Percentiles rank a stretch among this genome's conserved stretches.
Evolutionary conservation across 2,113 vertebrate genomes (phyloP).

Genomic region (Paradisaea rubra): DNA sequence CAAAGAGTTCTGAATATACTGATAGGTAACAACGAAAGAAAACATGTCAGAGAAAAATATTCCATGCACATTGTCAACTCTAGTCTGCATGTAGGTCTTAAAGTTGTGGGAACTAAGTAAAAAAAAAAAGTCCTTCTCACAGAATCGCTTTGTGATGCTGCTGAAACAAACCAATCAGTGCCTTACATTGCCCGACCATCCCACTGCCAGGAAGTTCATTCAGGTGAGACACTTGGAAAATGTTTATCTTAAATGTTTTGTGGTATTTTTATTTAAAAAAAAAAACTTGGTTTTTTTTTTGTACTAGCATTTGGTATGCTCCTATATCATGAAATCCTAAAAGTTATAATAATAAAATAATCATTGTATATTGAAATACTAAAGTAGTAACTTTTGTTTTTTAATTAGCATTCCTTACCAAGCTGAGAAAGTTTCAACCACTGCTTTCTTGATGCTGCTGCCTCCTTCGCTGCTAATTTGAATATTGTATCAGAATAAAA

Average conservation of each 20-base stretch:
- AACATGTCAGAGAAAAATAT: neutral
- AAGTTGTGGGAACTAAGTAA: neutral
- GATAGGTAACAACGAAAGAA: neutral
- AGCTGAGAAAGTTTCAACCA: slow-evolving; percentile 79
- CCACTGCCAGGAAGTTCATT: slow-evolving; percentile 78
- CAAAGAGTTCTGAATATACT: neutral
- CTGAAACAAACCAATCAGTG: slow-evolving; percentile 51
- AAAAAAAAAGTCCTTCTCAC: neutral
- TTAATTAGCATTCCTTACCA: slow-evolving; percentile 86
- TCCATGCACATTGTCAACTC: neutral
- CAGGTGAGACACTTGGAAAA: slow-evolving; percentile 76
- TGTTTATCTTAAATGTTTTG: neutral
- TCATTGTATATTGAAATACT: neutral
- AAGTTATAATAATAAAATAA: neutral
- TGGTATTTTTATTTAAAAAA: neutral
- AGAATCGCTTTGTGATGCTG: neutral
- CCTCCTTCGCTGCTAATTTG: neutral
- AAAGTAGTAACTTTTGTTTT: slow-evolving; percentile 40
- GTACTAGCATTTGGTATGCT: neutral
- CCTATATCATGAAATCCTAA: neutral
- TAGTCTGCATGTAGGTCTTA: neutral
- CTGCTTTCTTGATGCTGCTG: neutral
- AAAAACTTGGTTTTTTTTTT: neutral
- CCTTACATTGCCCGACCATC: slow-evolving; percentile 84
- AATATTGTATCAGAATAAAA: slow-evolving; percentile 35